A percentile compares a stretch with the other conserved stretches of the same genome.
Conservation (phyloP, 2,888 invertebrate species). For the Troglohyphantes excavatus region DNA sequence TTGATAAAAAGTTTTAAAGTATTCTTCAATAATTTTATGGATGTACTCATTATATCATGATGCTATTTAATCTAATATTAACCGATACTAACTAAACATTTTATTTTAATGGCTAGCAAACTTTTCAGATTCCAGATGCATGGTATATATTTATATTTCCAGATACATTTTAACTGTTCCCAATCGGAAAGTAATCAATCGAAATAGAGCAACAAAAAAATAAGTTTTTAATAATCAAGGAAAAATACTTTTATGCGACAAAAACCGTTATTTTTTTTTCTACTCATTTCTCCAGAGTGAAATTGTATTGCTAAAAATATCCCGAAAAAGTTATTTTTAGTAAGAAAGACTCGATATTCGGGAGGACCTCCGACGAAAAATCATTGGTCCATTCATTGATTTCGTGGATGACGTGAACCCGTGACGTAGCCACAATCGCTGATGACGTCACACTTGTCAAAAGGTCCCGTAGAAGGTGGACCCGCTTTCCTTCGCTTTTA, state of each 20-base stretch:
- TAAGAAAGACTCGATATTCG: constrained; percentile 30
- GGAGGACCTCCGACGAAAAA: constrained; percentile 40
- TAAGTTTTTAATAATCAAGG: too few species aligned
- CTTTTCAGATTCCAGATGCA: too few species aligned
- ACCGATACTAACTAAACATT: too few species aligned
- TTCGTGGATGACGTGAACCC: constrained; percentile 30
- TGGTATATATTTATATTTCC: too few species aligned
- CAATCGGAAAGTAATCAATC: too few species aligned
- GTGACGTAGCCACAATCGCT: constrained; percentile 44
- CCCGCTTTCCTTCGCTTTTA: background rate
- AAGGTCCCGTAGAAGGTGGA: constrained; percentile 41
- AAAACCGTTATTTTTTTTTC: background rate
- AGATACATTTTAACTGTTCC: too few species aligned
- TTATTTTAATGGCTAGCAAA: too few species aligned
- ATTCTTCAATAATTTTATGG: too few species aligned
- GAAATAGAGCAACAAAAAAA: too few species aligned
- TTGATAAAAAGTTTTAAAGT: too few species aligned
- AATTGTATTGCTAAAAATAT: constrained; percentile 19
- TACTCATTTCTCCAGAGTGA: background rate
- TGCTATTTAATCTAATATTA: too few species aligned
- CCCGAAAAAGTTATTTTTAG: constrained; percentile 48
- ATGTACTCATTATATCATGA: too few species aligned
- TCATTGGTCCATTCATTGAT: constrained; percentile 75
- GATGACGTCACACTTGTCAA: constrained; percentile 56
- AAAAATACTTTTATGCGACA: background rate